Evolutionary conservation across 2,113 vertebrate species (phyloP).

Genomic region (Chloroceryle aenea): DNA sequence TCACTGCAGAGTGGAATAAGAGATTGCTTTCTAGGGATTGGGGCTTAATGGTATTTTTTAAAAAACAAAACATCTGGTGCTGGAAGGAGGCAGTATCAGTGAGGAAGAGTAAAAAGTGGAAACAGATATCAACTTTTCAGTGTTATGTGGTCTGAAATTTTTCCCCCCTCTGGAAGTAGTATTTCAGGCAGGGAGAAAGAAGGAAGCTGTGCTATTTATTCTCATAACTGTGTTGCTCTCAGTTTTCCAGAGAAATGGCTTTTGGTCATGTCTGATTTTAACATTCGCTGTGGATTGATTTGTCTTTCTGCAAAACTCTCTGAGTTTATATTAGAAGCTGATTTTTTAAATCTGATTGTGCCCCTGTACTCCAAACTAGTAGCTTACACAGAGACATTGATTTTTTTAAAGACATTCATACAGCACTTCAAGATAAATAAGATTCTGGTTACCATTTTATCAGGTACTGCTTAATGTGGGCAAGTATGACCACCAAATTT

Average conservation of each 20-base stretch:
- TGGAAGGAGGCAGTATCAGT: not conserved
- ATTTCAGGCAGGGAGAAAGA: not conserved
- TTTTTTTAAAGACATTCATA: not conserved
- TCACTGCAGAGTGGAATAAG: not conserved
- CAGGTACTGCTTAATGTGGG: not conserved
- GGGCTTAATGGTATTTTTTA: not conserved
- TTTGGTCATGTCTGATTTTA: not conserved
- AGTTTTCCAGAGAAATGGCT: not conserved
- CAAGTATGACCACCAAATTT: not conserved
- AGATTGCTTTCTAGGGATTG: not conserved
- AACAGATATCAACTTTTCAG: not conserved
- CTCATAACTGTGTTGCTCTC: not conserved
- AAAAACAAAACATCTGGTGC: not conserved
- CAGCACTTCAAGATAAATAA: not conserved
- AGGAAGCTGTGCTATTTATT: not conserved
- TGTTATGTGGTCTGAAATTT: rapidly evolving
- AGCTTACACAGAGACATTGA: not conserved
- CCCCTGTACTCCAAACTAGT: not conserved
- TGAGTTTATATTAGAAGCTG: not conserved
- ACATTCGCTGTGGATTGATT: not conserved
- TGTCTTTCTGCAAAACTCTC: not conserved
- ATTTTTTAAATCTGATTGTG: not conserved
- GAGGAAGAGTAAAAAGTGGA: not conserved
- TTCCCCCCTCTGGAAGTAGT: not conserved
- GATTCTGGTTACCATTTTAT: not conserved